Percentiles rank a stretch among this genome's conserved stretches.
These are phyloP conservation scores for Salvelinus fontinalis DNA, from an alignment of 2,113 vertebrate genomes.

Conservation along the genomic window DNA sequence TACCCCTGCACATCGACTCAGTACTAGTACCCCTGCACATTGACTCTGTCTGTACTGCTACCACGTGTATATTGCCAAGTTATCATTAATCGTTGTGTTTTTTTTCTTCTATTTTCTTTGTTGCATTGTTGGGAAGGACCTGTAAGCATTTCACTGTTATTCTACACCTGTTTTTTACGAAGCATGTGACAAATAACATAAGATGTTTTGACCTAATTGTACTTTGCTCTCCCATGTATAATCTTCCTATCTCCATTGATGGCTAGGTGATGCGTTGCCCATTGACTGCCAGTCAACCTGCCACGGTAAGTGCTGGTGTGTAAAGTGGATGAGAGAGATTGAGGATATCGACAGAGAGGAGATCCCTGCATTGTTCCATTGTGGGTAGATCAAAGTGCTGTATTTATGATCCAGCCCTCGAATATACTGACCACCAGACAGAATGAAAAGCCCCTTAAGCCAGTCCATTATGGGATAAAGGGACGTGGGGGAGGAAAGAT, in stretches of 20 bases:
- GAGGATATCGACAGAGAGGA: constrained; percentile 37
- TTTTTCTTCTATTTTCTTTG: no score
- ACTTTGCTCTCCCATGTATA: no score
- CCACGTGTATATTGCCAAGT: no score
- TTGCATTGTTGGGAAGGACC: no score
- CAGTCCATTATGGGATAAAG: constrained; percentile 57
- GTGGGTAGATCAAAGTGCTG: constrained; percentile 58
- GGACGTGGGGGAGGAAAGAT: constrained; percentile 33
- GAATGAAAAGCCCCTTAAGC: constrained; percentile 33
- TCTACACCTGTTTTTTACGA: no score
- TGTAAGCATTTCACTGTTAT: no score
- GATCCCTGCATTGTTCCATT: constrained; percentile 52
- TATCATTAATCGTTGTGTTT: no score
- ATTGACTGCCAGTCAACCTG: constrained; percentile 25
- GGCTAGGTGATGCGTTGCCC: constrained; percentile 29
- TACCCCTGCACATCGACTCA: no score
- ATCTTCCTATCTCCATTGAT: not conserved
- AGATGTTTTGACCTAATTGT: no score
- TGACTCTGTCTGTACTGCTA: no score
- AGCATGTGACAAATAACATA: no score
- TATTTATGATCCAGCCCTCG: constrained; percentile 36
- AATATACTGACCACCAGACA: not conserved
- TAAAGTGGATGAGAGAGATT: constrained; percentile 38
- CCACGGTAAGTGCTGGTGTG: not conserved
- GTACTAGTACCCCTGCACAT: no score